Conservation (phyloP, 2,113 vertebrate genomes). For the Lethenteron reissneri region DNA sequence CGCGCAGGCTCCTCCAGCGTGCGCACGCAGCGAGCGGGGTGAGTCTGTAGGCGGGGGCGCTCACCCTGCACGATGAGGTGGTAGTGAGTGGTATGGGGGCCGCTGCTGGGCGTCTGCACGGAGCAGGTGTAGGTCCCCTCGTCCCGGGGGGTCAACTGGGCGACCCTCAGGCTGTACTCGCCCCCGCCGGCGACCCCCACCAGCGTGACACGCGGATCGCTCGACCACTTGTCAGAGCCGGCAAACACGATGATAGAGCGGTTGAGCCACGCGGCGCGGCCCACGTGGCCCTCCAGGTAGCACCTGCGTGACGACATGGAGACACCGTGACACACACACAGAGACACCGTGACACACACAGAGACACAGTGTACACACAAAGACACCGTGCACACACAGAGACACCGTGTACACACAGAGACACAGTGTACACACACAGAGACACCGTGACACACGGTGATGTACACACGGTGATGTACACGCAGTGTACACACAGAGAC, state of each 20-base stretch:
- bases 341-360: too few species aligned
- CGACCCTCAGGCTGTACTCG: constrained; percentile 59
- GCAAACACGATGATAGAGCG: constrained; percentile 69
- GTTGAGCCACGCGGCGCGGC: constrained; percentile 66
- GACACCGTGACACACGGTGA: too few species aligned
- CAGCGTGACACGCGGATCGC: constrained; percentile 46
- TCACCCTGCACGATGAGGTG: constrained; percentile 75
- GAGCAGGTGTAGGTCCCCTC: constrained; percentile 70
- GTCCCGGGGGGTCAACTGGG: constrained; percentile 39
- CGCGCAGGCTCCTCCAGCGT: too few species aligned
- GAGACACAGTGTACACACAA: too few species aligned
- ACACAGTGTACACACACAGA: too few species aligned
- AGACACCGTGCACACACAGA: too few species aligned
- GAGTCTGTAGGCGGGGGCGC: constrained; percentile 3
- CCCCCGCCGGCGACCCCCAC: constrained; percentile 36
- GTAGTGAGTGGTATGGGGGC: constrained; percentile 47
- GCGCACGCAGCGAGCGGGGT: too few species aligned
- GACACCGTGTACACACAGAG: too few species aligned
- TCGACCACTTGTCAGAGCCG: constrained; percentile 62
- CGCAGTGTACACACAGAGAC: too few species aligned
- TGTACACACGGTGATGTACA: too few species aligned
- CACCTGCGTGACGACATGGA: constrained; percentile 25
- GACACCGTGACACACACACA: neutral
- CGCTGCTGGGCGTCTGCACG: constrained; percentile 47
- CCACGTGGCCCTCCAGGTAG: constrained; percentile 54